These are phyloP conservation scores for Tragelaphus imberbis DNA, from an alignment of 2,113 vertebrate genomes.

Conservation along the genomic window DNA sequence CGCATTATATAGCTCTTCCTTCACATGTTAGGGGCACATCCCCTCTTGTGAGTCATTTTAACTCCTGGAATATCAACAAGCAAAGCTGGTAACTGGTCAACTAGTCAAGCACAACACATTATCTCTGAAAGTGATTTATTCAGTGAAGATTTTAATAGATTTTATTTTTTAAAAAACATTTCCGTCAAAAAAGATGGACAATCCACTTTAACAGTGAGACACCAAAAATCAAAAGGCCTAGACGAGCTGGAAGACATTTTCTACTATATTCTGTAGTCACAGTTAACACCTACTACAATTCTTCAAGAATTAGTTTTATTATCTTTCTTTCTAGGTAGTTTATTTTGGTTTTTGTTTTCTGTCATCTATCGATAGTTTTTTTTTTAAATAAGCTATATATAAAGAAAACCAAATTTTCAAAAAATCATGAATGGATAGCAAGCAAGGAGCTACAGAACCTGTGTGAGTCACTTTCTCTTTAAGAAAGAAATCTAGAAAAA, in stretches of 20 bases:
- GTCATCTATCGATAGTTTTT: background rate
- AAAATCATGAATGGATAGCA: background rate
- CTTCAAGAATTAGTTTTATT: conserved; percentile 9
- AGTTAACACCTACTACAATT: conserved; percentile 4
- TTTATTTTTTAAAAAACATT: background rate
- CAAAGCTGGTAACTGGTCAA: background rate
- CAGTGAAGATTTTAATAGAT: background rate
- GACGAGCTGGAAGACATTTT: conserved; percentile 15
- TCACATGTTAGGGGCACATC: background rate
- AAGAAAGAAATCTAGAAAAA: background rate
- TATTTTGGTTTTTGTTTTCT: background rate
- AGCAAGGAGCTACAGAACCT: background rate
- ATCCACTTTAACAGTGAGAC: background rate
- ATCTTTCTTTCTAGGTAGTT: background rate
- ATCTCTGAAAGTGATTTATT: background rate
- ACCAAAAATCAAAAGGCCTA: conserved; percentile 1
- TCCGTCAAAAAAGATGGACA: background rate
- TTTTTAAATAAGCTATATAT: background rate
- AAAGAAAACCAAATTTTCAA: background rate
- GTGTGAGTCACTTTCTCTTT: background rate
- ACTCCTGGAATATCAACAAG: background rate
- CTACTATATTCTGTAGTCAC: background rate
- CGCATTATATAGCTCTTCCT: background rate
- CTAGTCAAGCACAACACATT: background rate
- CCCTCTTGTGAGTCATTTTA: background rate